Base-by-base conservation (phyloP, 2,888 invertebrate species). In the Ceramica pisi region DNA sequence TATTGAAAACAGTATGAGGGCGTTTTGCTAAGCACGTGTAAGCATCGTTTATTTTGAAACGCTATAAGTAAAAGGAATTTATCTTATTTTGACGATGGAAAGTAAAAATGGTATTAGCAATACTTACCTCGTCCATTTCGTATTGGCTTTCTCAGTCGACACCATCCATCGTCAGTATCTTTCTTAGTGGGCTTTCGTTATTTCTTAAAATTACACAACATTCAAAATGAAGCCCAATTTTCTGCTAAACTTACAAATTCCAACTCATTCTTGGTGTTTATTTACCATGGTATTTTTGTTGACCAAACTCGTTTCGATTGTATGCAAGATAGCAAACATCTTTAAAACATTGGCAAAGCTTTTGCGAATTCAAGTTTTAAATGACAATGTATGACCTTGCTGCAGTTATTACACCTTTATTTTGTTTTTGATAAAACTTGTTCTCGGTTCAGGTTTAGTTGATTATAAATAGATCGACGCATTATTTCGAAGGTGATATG, bases 351-450 rank as follows among this genome's bases (percentile, higher is more conserved):
- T 53, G 38, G 14, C 59, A 71, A 26, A 3, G 21, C 48, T 53
- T 50, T 14, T 59, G 35, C 16, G 46, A 71, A 63, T 64, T 51
- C 53, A 50, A 64, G 59, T 78, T 71, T 16, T 64, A 57, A 71
- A 67, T 63, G 51, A n/a, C 56, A 61, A 53, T 57, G 14, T 44
- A 16, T 35, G 41, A 57, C 78, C 78, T 78, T 61, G 48, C 48
- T 53, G 46, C 55, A 77, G n/a, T 63, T 35, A 53, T 65, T 46
- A 55, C 41, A 48, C 21, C 51, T 48, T 60, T 63, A 35, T 61
- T 66, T 59, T 62, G 5, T 38, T 0, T 55, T 48, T 31, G 60
- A n/a, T 14, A 63, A 63, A 23, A 62, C 62, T 63, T 31, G 70
- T 69, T 69, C n/a, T 41, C 7, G 19, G 21, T 46, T 44, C 46